Conservation (phyloP, 2,113 vertebrate species). For the Nannospalax galili region DNA sequence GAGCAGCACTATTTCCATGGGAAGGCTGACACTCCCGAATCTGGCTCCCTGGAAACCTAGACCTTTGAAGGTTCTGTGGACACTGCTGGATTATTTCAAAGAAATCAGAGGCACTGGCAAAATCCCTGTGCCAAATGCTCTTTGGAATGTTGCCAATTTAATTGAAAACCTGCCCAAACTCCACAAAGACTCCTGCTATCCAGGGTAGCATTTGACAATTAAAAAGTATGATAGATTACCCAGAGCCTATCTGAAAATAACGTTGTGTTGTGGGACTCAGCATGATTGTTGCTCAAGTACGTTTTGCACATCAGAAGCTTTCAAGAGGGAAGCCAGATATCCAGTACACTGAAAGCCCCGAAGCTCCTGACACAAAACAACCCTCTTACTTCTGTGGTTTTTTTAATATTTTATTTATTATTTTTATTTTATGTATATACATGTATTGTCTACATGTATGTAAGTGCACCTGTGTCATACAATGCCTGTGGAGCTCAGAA, state of each 20-base stretch:
- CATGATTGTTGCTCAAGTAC: constrained; percentile 69
- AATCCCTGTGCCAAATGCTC: not conserved
- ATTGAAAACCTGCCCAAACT: constrained; percentile 58
- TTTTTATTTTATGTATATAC: too few relatives aligned
- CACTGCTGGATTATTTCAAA: too few relatives aligned
- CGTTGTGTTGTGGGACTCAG: constrained; percentile 43
- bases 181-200: constrained; percentile 55
- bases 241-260: constrained; percentile 67
- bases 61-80: too few relatives aligned
- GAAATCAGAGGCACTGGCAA: too few relatives aligned
- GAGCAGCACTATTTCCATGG: too few relatives aligned
- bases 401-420: too few relatives aligned
- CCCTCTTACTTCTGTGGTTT: constrained; percentile 56
- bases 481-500: not conserved
- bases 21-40: too few relatives aligned
- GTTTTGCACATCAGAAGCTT: constrained; percentile 20
- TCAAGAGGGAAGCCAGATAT: constrained; percentile 74
- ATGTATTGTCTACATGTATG: too few relatives aligned
- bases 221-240: constrained; percentile 76
- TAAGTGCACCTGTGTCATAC: too few relatives aligned
- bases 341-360: constrained; percentile 58
- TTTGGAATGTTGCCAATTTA: not conserved
- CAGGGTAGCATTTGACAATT: constrained; percentile 75
- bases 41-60: too few relatives aligned
- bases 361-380: constrained; percentile 57